A percentile compares a stretch with the other conserved stretches of the same genome.
Evolutionary conservation across 2,113 vertebrate genomes (phyloP).

Genomic region (Polypterus senegalus): DNA sequence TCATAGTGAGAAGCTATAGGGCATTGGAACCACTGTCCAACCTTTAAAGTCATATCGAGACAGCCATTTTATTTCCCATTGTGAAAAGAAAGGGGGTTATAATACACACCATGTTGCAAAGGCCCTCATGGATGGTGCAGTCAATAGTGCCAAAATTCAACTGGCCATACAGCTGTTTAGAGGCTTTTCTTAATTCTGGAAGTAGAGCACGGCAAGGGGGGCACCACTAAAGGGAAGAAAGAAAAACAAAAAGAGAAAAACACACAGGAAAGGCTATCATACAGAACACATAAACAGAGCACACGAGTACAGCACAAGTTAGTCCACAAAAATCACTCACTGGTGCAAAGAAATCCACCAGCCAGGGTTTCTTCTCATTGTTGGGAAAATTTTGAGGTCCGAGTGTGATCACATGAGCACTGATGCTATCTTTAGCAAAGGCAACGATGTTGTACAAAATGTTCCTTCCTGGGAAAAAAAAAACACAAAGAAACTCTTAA

Average conservation of each 20-base stretch:
- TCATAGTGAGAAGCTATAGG: too few species aligned
- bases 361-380: conserved; percentile 83
- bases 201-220: conserved; percentile 85
- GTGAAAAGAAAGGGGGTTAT: too few species aligned
- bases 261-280: not conserved
- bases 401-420: conserved; percentile 80
- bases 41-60: too few species aligned
- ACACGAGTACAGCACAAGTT: not conserved
- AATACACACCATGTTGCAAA: conserved; percentile 73
- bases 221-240: conserved; percentile 71
- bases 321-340: conserved; percentile 43
- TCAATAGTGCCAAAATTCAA: conserved; percentile 89
- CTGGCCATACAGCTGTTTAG: conserved; percentile 77
- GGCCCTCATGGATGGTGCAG: conserved; percentile 79
- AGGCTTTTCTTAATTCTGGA: conserved; percentile 90
- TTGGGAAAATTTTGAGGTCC: conserved; percentile 87
- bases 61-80: too few species aligned
- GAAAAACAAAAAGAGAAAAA: not conserved
- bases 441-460: conserved; percentile 82
- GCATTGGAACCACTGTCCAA: too few species aligned
- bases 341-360: conserved; percentile 95
- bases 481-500: too few species aligned
- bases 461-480: conserved; percentile 65
- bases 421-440: conserved; percentile 89
- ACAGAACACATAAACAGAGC: not conserved